Evolutionary conservation across 2,888 invertebrate species (phyloP).

Genomic region (Troides oblongomaculatus): DNA sequence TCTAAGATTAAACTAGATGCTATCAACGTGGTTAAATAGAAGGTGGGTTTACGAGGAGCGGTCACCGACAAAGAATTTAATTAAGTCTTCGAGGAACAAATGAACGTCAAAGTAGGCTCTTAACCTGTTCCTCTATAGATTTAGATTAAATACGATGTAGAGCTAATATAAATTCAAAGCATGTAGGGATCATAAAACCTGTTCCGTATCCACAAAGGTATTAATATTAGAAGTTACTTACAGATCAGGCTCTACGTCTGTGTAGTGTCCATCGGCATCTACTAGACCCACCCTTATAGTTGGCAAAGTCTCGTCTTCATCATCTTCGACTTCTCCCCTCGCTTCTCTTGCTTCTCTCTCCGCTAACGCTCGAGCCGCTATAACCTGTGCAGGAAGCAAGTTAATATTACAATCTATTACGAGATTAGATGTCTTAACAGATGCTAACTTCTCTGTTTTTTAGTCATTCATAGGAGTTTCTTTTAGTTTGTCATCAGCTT

Average conservation of each 20-base stretch:
- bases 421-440: too few relatives aligned
- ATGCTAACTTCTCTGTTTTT: too few relatives aligned
- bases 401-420: too few relatives aligned
- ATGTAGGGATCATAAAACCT: too few relatives aligned
- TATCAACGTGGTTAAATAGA: neutral
- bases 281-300: slow-evolving; percentile 72
- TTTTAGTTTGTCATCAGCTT: too few relatives aligned
- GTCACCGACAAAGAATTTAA: slow-evolving; percentile 21
- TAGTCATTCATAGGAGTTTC: too few relatives aligned
- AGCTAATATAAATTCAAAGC: neutral
- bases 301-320: slow-evolving; percentile 70
- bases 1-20: neutral
- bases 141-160: slow-evolving; percentile 8
- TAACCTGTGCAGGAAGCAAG: slow-evolving; percentile 51
- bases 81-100: slow-evolving; percentile 10
- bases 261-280: slow-evolving; percentile 71
- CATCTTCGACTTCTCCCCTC: slow-evolving; percentile 70
- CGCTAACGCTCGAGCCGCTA: slow-evolving; percentile 72
- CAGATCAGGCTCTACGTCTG: slow-evolving; percentile 73
- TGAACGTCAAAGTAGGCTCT: slow-evolving; percentile 13
- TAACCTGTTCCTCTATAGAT: slow-evolving; percentile 7
- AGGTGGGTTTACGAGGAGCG: neutral
- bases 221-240: slow-evolving; percentile 47
- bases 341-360: slow-evolving; percentile 73
- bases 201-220: too few relatives aligned